Conservation (phyloP, 2,888 invertebrate genomes). For the Epistrophe grossulariae region DNA sequence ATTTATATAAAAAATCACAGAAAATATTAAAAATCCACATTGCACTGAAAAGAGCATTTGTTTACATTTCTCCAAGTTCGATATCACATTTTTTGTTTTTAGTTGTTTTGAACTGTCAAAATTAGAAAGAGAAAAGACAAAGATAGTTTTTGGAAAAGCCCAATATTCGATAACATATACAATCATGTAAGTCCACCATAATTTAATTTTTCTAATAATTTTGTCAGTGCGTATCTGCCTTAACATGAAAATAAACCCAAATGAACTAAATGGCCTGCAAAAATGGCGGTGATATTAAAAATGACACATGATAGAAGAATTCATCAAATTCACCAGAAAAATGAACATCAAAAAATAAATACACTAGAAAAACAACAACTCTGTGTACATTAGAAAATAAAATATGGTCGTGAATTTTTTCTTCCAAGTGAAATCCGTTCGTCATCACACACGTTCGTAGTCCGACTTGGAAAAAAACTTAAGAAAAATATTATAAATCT, state of each 20-base stretch:
- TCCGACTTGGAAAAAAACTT: constrained; percentile 43
- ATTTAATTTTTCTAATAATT: too few species aligned
- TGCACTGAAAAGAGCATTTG: too few species aligned
- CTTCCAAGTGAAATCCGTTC: constrained; percentile 69
- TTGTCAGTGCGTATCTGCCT: too few species aligned
- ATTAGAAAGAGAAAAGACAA: too few species aligned
- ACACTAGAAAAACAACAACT: constrained; percentile 71
- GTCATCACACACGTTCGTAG: constrained; percentile 62
- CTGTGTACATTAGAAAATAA: constrained; percentile 63
- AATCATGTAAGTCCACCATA: too few species aligned
- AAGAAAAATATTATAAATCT: constrained; percentile 27
- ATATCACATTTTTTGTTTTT: too few species aligned
- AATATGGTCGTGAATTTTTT: constrained; percentile 72
- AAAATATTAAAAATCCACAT: too few species aligned
- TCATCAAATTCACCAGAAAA: constrained; percentile 32
- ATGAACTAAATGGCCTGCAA: background rate
- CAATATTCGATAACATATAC: too few species aligned
- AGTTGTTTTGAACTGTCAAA: too few species aligned
- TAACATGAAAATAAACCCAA: background rate
- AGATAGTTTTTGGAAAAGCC: too few species aligned
- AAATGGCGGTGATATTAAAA: constrained; percentile 16
- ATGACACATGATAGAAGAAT: constrained; percentile 36
- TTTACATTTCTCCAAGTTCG: too few species aligned
- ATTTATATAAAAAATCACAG: too few species aligned
- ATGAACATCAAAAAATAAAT: constrained; percentile 50